Evolutionary conservation across 2,888 invertebrate genomes (phyloP).

Genomic region (Tenthredo livida): DNA sequence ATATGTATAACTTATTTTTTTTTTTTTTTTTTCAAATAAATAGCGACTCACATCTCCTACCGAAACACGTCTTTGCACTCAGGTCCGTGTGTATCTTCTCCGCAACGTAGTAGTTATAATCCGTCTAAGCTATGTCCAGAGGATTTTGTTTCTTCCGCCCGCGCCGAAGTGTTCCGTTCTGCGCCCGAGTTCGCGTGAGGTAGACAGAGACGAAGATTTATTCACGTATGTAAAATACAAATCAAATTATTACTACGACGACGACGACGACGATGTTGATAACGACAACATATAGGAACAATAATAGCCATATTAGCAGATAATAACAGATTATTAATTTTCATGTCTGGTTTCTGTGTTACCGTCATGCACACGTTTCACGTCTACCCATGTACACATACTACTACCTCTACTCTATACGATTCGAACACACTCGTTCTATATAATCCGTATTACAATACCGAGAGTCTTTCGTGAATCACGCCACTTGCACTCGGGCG

Average conservation of each 20-base stretch:
- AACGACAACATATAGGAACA: neutral
- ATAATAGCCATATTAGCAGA: neutral
- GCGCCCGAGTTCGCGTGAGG: neutral
- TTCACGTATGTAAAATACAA: neutral
- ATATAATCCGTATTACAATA: neutral
- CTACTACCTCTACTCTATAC: neutral
- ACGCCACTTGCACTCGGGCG: neutral
- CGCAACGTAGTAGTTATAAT: conserved; percentile 27
- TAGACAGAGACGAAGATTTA: neutral
- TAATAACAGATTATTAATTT: neutral
- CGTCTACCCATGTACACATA: neutral
- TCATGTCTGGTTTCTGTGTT: neutral
- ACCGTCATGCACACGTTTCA: neutral
- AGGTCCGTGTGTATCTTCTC: conserved; percentile 24
- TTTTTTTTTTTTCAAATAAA: neutral
- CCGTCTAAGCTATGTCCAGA: conserved; percentile 19
- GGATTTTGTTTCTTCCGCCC: conserved; percentile 14
- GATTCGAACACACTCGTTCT: neutral
- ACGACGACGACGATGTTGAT: neutral
- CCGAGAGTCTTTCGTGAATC: conserved; percentile 8
- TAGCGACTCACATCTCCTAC: neutral
- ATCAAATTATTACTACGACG: neutral
- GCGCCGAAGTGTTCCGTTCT: neutral
- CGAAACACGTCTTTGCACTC: conserved; percentile 46
- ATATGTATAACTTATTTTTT: too few relatives aligned